A percentile compares a stretch with the other conserved stretches of the same genome.
Conservation (phyloP, 2,888 invertebrate species). For the Theretra japonica region DNA sequence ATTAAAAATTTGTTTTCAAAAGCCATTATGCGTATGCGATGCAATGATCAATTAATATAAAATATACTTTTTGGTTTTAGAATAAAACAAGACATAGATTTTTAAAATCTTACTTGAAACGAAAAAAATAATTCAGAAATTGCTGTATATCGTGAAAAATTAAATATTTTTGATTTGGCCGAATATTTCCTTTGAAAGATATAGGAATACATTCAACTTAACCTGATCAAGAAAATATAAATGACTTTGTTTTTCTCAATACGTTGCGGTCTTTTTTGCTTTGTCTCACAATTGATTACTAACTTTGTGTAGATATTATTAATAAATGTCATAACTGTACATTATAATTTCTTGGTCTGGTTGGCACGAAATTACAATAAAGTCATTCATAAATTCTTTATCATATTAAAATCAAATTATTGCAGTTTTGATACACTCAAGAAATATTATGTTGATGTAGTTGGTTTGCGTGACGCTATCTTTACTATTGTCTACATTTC, state of each 20-base stretch:
- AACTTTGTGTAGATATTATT: no score
- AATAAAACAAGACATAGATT: not conserved
- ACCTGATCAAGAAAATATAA: not conserved
- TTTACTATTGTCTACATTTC: slow-evolving; percentile 33
- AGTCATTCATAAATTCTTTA: not conserved
- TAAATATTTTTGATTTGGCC: not conserved
- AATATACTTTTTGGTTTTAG: slow-evolving; percentile 6
- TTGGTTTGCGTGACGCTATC: slow-evolving; percentile 14
- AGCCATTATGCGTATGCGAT: not conserved
- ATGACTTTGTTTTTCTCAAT: no score
- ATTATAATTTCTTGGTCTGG: no score
- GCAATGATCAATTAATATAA: not conserved
- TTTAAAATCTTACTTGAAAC: not conserved
- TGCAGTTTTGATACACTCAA: not conserved
- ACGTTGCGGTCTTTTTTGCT: no score
- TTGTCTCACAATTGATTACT: no score
- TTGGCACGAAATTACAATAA: no score
- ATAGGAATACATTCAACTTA: not conserved
- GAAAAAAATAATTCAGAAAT: not conserved
- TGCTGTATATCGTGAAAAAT: not conserved
- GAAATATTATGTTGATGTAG: not conserved
- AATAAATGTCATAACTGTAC: no score
- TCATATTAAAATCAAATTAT: not conserved
- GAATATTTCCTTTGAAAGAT: not conserved
- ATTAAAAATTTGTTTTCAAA: not conserved